Evolutionary conservation across 2,113 vertebrate genomes (phyloP), one percentile per base, ranked within the genome.

Genomic region (Odobenus rosmarus): DNA sequence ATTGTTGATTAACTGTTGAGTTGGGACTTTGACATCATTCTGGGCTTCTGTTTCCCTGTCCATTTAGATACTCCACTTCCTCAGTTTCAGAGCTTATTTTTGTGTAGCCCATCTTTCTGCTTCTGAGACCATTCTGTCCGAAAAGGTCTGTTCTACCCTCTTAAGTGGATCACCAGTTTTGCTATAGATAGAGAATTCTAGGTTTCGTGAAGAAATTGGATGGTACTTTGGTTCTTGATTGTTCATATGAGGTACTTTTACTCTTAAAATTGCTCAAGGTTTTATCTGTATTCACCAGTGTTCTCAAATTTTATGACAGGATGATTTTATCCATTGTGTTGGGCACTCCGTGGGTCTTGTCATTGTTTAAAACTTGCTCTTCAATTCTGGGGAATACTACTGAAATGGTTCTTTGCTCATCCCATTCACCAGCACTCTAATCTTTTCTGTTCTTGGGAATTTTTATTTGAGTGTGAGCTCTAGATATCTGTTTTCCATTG

Each of bases 291-390:
- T 36, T 7, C 28, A 14, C 39, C 14, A 33, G 21, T 95, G 23
- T 93, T 94, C 1, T 71, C 49, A 57, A 23, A 21, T 64, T 88
- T 59, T 28, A 36, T 26, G 33, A 67, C 61, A 16, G 21, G 51
- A 57, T 87, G 64, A 62, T 96, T 94, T 93, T 16, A 46, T 59
- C 21, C 15, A 23, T 69, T 88, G 49, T 93, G 2, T 10, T 64
- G 51, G 82, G 3, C 33, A 46, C 4, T 59, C 46, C 1, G 3
- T 88, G 64, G 72, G 13, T 72, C 57, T n/a, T 93, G 36, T 16
- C 21, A 7, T 46, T 91, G 46, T 96, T 9, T 93, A 19, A 81
- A 92, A 92, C 36, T 76, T 94, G 36, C 12, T 89, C 23, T 94
- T 97, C 33, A 59, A 2, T 92, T 76, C 62, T 26, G 36, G 49